Percentiles rank a stretch among this genome's conserved stretches.
Evolutionary conservation across 30 jellyfish, hydroid and myxozoan genomes (phyloP).

Genomic region (Aurelia sp.): DNA sequence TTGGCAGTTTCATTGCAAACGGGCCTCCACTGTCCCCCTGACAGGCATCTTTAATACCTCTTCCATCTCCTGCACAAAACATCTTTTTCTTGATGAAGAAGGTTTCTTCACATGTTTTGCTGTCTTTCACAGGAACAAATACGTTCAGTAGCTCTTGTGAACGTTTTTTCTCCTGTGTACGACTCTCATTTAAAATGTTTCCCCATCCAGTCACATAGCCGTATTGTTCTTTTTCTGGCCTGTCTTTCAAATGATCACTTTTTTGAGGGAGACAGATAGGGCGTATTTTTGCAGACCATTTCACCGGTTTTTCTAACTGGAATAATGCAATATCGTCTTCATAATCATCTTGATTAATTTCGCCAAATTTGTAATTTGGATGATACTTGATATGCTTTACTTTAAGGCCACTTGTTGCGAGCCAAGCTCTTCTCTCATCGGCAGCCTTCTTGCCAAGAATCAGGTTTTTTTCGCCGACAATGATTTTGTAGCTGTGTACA

Average conservation of each 20-base stretch:
- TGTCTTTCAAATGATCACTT: slow-evolving; percentile 6
- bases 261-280: slow-evolving; percentile 65
- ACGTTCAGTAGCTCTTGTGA: slow-evolving; percentile 9
- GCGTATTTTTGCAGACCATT: slow-evolving; percentile 52
- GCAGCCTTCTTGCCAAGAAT: not conserved
- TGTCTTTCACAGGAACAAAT: slow-evolving; percentile 20
- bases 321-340: slow-evolving; percentile 58
- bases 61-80: slow-evolving; percentile 52
- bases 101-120: slow-evolving; percentile 34
- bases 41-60: slow-evolving; percentile 51
- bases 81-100: not conserved
- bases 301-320: slow-evolving; percentile 42
- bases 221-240: not conserved
- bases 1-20: slow-evolving; percentile 33
- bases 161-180: not conserved
- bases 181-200: not conserved
- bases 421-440: slow-evolving; percentile 7
- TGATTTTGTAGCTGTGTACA: slow-evolving; percentile 32
- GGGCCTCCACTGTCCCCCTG: slow-evolving; percentile 89
- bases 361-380: slow-evolving; percentile 13
- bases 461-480: slow-evolving; percentile 19
- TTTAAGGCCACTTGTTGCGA: not conserved
- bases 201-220: slow-evolving; percentile 86
- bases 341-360: not conserved
- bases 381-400: slow-evolving; percentile 19